phyloP scores from a whole-genome alignment of 2,888 invertebrate genomes.

The Scaptomyza reducta region DNA sequence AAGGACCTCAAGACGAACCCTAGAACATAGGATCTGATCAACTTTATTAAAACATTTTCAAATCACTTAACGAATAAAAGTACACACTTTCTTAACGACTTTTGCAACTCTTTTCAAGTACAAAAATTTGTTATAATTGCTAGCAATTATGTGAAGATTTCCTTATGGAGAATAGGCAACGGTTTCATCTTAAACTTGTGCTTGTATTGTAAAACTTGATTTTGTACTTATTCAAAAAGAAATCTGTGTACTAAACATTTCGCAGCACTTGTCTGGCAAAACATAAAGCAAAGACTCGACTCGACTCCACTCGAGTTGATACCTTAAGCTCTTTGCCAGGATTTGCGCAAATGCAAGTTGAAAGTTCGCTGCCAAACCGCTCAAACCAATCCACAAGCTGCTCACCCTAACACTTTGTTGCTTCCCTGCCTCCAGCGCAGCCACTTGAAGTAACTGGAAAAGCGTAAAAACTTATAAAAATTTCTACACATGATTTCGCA shows the following conservation, averaged over 20 bases:
- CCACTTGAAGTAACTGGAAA: constrained; percentile 35
- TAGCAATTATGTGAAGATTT: too few relatives aligned
- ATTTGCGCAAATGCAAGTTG: constrained; percentile 57
- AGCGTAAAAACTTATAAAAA: constrained; percentile 81
- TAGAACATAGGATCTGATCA: too few relatives aligned
- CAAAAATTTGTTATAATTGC: too few relatives aligned
- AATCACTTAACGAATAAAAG: too few relatives aligned
- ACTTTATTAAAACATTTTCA: too few relatives aligned
- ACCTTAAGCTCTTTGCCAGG: constrained; percentile 57
- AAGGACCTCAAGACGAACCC: too few relatives aligned
- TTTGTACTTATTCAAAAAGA: background rate
- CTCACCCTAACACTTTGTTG: background rate
- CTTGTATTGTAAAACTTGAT: too few relatives aligned
- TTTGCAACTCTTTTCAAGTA: too few relatives aligned
- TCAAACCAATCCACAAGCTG: background rate
- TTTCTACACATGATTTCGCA: constrained; percentile 84
- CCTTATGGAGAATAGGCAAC: too few relatives aligned
- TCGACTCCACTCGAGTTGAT: constrained; percentile 50
- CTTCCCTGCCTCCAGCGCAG: background rate
- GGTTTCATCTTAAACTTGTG: too few relatives aligned
- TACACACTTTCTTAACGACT: too few relatives aligned
- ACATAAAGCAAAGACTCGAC: constrained; percentile 35
- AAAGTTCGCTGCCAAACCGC: constrained; percentile 31
- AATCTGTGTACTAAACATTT: background rate
- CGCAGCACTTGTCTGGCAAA: constrained; percentile 5